A percentile compares a stretch with the other conserved stretches of the same genome.
Evolutionary conservation across 2,113 vertebrate species (phyloP).

Genomic region (Gymnogyps californianus): DNA sequence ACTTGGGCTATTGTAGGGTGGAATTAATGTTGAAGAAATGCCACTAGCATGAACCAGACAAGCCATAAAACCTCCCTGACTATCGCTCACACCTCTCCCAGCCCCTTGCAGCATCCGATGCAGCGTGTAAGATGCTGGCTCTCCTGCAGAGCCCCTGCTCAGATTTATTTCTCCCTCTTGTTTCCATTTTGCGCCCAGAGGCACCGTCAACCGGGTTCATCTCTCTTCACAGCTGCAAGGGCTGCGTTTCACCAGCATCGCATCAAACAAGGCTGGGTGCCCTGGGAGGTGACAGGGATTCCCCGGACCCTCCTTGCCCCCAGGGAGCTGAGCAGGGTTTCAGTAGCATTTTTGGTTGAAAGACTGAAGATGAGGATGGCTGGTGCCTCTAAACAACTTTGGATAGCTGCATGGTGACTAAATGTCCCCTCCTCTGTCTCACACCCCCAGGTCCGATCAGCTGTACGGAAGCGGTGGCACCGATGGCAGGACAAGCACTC

Average conservation of each 20-base stretch:
- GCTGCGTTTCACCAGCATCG: rapidly evolving
- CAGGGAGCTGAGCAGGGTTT: background rate
- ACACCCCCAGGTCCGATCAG: slow-evolving; percentile 84
- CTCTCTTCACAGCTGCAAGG: background rate
- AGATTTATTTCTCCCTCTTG: background rate
- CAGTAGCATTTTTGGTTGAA: background rate
- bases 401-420: rapidly evolving
- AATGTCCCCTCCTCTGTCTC: background rate
- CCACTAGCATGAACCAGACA: background rate
- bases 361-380: background rate
- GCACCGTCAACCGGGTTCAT: rapidly evolving
- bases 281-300: background rate
- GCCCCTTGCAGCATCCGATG: background rate
- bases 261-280: background rate
- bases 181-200: background rate
- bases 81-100: rapidly evolving
- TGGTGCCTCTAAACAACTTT: background rate
- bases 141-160: background rate
- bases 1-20: background rate
- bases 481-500: slow-evolving; percentile 96
- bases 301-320: background rate
- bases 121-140: background rate
- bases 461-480: slow-evolving; percentile 89
- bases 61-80: background rate
- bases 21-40: background rate